Percentiles rank a stretch among this genome's conserved stretches.
Conservation (phyloP, 2,113 vertebrate genomes). For the Pelobates fuscus region DNA sequence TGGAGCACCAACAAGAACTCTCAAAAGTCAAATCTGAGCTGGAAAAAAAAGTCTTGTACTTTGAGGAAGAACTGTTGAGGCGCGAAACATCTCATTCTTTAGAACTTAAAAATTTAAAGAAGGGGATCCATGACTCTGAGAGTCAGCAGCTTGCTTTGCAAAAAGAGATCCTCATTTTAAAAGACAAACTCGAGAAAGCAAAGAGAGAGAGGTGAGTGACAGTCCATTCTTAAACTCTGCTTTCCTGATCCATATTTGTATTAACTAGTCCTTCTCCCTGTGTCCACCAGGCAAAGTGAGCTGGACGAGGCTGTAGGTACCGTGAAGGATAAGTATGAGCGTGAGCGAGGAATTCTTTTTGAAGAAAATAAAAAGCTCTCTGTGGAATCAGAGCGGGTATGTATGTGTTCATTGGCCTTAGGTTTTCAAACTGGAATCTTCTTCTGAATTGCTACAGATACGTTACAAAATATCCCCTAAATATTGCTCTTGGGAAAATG, state of each 20-base stretch:
- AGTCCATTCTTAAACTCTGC: not conserved
- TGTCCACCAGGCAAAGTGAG: constrained; percentile 76
- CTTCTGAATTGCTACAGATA: too few species aligned
- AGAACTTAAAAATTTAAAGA: constrained; percentile 86
- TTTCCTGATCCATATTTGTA: not conserved
- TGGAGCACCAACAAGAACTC: constrained; percentile 88
- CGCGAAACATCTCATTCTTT: constrained; percentile 84
- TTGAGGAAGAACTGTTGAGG: constrained; percentile 88
- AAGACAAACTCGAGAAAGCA: constrained; percentile 88
- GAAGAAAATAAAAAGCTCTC: constrained; percentile 90
- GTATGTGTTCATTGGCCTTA: constrained; percentile 75
- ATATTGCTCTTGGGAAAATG: too few species aligned
- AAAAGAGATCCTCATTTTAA: constrained; percentile 84
- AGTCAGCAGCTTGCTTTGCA: constrained; percentile 83
- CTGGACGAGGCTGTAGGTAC: constrained; percentile 81
- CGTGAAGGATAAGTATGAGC: constrained; percentile 83
- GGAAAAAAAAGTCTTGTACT: constrained; percentile 91
- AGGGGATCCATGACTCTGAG: constrained; percentile 91
- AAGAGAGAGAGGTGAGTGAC: constrained; percentile 80
- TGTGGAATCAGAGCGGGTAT: constrained; percentile 86
- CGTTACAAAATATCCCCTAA: too few species aligned
- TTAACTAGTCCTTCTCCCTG: not conserved
- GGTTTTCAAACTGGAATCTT: too few species aligned
- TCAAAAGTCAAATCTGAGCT: constrained; percentile 86
- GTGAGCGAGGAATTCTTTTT: constrained; percentile 79